These are phyloP conservation scores for Nothocercus nigrocapillus DNA, from an alignment of 2,113 vertebrate genomes.

Conservation along the genomic window DNA sequence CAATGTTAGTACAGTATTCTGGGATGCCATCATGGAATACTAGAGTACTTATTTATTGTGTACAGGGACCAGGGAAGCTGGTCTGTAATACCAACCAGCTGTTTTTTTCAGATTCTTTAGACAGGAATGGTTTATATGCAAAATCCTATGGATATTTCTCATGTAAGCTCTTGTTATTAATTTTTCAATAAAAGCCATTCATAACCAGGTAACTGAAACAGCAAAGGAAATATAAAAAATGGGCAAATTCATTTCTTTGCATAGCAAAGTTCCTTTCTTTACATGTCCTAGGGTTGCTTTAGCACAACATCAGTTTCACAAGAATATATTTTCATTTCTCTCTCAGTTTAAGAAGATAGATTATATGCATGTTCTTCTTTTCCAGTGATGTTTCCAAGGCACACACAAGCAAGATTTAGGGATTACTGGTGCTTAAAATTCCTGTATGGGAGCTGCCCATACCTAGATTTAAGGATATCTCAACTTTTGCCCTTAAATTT, in stretches of 20 bases:
- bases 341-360: not conserved
- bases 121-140: constrained; percentile 23
- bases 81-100: constrained; percentile 61
- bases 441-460: not conserved
- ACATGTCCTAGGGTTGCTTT: not conserved
- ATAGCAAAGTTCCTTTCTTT: not conserved
- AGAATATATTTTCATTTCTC: not conserved
- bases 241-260: not conserved
- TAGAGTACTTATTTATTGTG: constrained; percentile 27
- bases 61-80: not conserved
- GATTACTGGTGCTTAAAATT: not conserved
- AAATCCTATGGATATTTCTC: constrained; percentile 61
- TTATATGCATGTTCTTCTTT: not conserved
- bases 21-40: not conserved
- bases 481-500: not conserved
- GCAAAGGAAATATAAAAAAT: constrained; percentile 47
- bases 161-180: constrained; percentile 62
- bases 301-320: not conserved
- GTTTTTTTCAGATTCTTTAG: constrained; percentile 51
- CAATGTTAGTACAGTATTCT: constrained; percentile 5
- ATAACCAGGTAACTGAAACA: constrained; percentile 45
- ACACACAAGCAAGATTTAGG: not conserved
- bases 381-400: not conserved
- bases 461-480: not conserved
- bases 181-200: constrained; percentile 57